phyloP scores from a whole-genome alignment of 2,113 vertebrate species.

The Tonatia bakeri region DNA sequence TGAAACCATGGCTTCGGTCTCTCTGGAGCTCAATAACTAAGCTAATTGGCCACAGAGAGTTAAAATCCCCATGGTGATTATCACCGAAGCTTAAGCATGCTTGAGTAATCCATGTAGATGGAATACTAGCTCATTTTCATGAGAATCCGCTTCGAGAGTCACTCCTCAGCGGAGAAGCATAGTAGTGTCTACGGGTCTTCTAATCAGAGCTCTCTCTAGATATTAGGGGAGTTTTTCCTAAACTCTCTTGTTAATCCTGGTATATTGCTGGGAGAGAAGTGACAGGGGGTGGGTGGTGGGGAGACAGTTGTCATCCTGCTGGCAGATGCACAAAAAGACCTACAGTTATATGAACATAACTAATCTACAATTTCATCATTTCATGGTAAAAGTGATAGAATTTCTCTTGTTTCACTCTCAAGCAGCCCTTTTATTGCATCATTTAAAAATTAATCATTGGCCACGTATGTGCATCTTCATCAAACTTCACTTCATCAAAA shows the following conservation, averaged over 20 bases:
- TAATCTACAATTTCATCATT: neutral
- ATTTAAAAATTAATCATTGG: neutral
- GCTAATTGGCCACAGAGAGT: conserved; percentile 12
- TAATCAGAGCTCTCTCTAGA: neutral
- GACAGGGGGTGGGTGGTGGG: neutral
- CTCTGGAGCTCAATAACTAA: neutral
- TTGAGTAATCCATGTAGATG: neutral
- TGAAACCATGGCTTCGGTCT: neutral
- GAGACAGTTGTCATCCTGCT: neutral
- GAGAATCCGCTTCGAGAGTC: neutral
- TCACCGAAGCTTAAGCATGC: neutral
- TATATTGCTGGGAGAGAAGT: neutral
- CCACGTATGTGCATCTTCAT: neutral
- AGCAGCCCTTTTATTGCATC: neutral
- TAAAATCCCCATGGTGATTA: neutral
- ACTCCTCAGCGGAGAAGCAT: neutral
- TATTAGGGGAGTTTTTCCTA: neutral
- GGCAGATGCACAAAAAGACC: neutral
- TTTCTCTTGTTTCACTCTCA: neutral
- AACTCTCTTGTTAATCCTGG: neutral
- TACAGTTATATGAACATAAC: neutral
- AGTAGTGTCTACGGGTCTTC: neutral
- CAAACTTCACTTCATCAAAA: neutral
- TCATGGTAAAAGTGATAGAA: neutral
- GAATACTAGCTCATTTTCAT: neutral